Base-by-base conservation (phyloP, 2,797 vertebrate genomes). In the Uromys caudimaculatus region DNA sequence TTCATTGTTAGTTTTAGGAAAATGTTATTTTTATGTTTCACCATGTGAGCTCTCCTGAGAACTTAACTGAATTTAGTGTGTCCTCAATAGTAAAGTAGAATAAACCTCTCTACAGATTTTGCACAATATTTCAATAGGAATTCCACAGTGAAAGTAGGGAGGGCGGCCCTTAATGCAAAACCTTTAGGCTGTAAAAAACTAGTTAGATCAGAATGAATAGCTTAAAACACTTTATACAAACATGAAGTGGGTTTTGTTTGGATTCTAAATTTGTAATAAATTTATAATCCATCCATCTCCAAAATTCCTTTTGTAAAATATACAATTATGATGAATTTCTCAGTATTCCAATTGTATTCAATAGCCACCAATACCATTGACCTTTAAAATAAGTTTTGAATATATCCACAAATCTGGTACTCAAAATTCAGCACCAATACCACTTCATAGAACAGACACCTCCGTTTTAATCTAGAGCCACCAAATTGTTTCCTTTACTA, bases 391-490 rank as follows among this genome's bases (percentile, higher is more conserved):
- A 79, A n/a, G 67, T 95, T 94, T 97, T 96, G 96, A 96, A 94
- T 97, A 94, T 91, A 96, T 91, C 97, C 95, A 89, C 89, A 96
- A 94, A 94, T 95, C 95, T 97, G 93, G 94, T 96, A 81, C 85
- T 91, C 78, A 64, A 94, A 96, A 85, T 96, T 95, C 96, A 97
- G 93, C 64, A 97, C 82, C 91, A 97, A 97, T 93, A 96, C 93
- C 95, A 97, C 96, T 97, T 97, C 97, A 96, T 69, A 97, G 94
- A 95, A 91, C 58, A 97, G 92, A 94, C 96, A 97, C 97, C 97
- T 97, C 90, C 54, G 94, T 97, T 96, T 95, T 89, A 97, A 97
- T 96, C 96, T 97, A 97, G 69, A 97, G 94, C 86, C 96, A 71
- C 95, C 96, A 97, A 96, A 97, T 90, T 96, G 87, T 96, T 97